Conservation (phyloP, 2,888 invertebrate species). For the Mylabris sibirica region DNA sequence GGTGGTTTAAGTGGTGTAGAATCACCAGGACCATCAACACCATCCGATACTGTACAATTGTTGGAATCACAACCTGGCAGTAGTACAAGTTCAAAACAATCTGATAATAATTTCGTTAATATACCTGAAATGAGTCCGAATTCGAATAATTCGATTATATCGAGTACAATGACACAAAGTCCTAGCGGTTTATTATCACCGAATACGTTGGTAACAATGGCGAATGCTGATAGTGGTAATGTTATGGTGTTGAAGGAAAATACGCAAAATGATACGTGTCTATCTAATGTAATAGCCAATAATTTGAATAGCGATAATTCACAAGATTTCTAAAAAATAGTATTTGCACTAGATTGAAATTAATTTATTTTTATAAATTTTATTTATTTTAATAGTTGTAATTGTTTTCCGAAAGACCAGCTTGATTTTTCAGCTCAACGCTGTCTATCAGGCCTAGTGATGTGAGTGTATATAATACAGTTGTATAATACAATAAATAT, state of each 20-base stretch:
- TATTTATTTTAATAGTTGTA: not conserved
- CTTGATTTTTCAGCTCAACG: too few relatives aligned
- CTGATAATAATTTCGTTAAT: conserved; percentile 55
- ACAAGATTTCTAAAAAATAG: conserved; percentile 51
- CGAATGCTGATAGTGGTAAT: conserved; percentile 38
- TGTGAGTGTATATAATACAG: too few relatives aligned
- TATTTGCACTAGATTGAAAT: not conserved
- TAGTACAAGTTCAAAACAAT: conserved; percentile 39
- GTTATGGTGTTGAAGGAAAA: conserved; percentile 48
- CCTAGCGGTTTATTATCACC: conserved; percentile 51
- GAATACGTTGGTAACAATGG: conserved; percentile 37
- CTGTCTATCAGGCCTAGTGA: too few relatives aligned
- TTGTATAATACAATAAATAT: too few relatives aligned
- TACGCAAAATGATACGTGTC: conserved; percentile 46
- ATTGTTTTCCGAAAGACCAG: too few relatives aligned
- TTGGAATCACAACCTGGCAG: conserved; percentile 54
- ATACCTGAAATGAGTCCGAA: conserved; percentile 60
- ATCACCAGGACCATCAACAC: conserved; percentile 58
- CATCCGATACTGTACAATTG: conserved; percentile 56
- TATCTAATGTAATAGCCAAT: conserved; percentile 56
- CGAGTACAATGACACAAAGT: conserved; percentile 52
- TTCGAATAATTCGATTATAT: conserved; percentile 59
- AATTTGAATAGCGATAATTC: conserved; percentile 57
- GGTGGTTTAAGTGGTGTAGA: conserved; percentile 49
- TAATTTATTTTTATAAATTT: not conserved